phyloP scores from a whole-genome alignment of 2,113 vertebrate species.

The Bettongia penicillata region DNA sequence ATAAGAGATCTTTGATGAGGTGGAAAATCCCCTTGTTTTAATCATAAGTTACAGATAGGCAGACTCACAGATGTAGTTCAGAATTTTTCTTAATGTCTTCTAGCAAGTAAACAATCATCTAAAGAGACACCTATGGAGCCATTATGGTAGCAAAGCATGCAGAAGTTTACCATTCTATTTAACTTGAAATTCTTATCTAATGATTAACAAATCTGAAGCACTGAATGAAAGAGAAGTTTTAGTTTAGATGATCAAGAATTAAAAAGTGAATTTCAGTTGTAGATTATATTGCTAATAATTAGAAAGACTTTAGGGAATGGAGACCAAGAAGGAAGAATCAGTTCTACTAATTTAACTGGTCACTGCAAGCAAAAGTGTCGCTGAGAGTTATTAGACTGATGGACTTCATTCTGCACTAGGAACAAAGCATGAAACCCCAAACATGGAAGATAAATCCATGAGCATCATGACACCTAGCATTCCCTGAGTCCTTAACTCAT shows the following conservation, averaged over 20 bases:
- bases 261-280: conserved; percentile 29
- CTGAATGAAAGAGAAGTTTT: conserved; percentile 36
- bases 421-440: conserved; percentile 31
- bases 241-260: conserved; percentile 29
- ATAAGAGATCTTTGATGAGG: not conserved
- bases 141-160: not conserved
- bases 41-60: not conserved
- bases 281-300: conserved; percentile 1
- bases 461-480: conserved; percentile 19
- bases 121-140: conserved; percentile 25
- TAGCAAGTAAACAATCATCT: conserved; percentile 45
- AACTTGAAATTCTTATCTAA: conserved; percentile 33
- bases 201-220: conserved; percentile 34
- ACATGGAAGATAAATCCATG: not conserved
- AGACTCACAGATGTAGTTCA: not conserved
- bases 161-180: not conserved
- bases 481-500: conserved; percentile 20
- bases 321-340: not conserved
- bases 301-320: not conserved
- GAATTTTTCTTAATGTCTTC: not conserved
- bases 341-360: not conserved
- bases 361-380: not conserved
- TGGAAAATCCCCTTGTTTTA: not conserved
- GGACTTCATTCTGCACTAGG: conserved; percentile 4
- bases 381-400: not conserved